A percentile compares a stretch with the other conserved stretches of the same genome.
Conservation (phyloP, 2,888 invertebrate genomes). For the Agrochola lychnidis region DNA sequence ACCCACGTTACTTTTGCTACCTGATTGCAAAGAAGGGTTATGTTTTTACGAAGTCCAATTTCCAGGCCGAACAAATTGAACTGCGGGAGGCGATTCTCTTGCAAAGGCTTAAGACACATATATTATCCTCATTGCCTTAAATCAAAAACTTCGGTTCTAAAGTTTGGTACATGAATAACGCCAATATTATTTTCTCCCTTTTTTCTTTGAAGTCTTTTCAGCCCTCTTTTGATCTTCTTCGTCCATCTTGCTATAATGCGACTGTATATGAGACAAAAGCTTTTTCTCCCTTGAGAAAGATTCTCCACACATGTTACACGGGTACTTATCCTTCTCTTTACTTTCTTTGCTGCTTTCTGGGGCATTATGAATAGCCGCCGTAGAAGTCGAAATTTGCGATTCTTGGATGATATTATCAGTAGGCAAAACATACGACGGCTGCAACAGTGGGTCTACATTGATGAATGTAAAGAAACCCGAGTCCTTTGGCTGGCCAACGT, state of each 20-base stretch:
- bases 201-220: slow-evolving; percentile 68
- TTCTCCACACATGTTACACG: slow-evolving; percentile 85
- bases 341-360: slow-evolving; percentile 61
- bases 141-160: slow-evolving; percentile 23
- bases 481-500: slow-evolving; percentile 76
- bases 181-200: slow-evolving; percentile 64
- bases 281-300: slow-evolving; percentile 86
- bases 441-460: slow-evolving; percentile 85
- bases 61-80: not conserved
- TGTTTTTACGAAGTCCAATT: not conserved
- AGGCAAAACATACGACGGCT: slow-evolving; percentile 86
- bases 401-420: slow-evolving; percentile 87
- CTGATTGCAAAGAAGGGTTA: not conserved
- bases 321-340: slow-evolving; percentile 75
- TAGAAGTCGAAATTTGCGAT: slow-evolving; percentile 86
- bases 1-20: not conserved
- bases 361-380: slow-evolving; percentile 67
- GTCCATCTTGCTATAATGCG: slow-evolving; percentile 85
- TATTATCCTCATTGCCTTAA: slow-evolving; percentile 3
- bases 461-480: slow-evolving; percentile 85
- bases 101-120: not conserved
- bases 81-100: slow-evolving; percentile 1
- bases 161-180: not conserved
- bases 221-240: slow-evolving; percentile 78
- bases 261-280: slow-evolving; percentile 83